A percentile compares a stretch with the other conserved stretches of the same genome.
Evolutionary conservation across 1,140 invertebrate species (phyloP).

Genomic region (Achatina immaculata): DNA sequence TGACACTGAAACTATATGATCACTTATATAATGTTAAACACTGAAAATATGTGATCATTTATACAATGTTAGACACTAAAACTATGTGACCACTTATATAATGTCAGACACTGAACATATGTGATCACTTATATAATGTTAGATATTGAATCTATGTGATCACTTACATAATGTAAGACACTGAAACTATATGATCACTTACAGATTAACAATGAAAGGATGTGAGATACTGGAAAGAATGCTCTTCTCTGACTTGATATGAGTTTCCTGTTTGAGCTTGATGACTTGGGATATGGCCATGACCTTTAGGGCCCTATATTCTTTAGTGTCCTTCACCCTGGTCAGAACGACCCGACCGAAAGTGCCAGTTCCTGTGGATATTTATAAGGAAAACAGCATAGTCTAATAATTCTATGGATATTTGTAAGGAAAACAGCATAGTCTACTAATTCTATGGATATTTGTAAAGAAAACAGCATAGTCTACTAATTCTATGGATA

Average conservation of each 20-base stretch:
- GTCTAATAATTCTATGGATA: neutral
- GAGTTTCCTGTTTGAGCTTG: constrained; percentile 88
- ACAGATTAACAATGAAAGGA: constrained; percentile 96
- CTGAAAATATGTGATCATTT: no score
- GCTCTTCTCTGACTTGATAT: constrained; percentile 94
- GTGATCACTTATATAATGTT: no score
- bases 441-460: neutral
- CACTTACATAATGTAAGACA: constrained; percentile 79
- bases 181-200: constrained; percentile 71
- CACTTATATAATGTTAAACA: no score
- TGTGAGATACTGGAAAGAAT: constrained; percentile 87
- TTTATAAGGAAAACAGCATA: constrained; percentile 6
- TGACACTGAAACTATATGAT: no score
- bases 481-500: neutral
- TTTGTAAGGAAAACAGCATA: neutral
- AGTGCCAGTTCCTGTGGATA: constrained; percentile 86
- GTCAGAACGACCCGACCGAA: constrained; percentile 92
- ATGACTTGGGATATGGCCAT: constrained; percentile 92
- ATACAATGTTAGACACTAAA: no score
- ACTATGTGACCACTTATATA: no score
- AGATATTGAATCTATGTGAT: neutral
- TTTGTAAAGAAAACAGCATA: neutral
- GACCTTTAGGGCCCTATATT: constrained; percentile 90
- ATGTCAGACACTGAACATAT: no score
- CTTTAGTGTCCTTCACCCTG: constrained; percentile 77